A percentile compares a stretch with the other conserved stretches of the same genome.
Evolutionary conservation across 2,797 vertebrate genomes (phyloP).

Genomic region (Arctocebus calabarensis): DNA sequence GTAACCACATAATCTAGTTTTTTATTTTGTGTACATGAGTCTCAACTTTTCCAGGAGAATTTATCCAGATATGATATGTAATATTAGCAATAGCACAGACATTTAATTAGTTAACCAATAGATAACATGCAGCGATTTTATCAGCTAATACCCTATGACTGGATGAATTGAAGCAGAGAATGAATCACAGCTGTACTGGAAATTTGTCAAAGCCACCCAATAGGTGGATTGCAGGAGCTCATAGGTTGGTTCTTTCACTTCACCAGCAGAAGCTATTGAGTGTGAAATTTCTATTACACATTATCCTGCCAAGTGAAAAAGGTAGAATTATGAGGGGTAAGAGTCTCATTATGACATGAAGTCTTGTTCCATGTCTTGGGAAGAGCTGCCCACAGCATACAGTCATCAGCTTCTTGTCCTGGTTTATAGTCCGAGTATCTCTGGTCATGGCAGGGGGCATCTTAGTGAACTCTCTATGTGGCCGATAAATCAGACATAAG

Average conservation of each 20-base stretch:
- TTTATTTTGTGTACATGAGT: background rate
- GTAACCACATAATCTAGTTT: background rate
- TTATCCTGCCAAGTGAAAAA: background rate
- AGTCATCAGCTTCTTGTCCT: background rate
- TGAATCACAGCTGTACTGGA: background rate
- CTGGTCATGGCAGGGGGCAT: background rate
- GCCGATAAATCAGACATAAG: background rate
- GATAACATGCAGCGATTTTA: background rate
- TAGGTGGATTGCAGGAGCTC: background rate
- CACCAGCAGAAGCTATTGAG: background rate
- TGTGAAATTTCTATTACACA: background rate
- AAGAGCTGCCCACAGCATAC: background rate
- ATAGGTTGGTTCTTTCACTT: background rate
- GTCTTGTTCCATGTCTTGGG: background rate
- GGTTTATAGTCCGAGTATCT: background rate
- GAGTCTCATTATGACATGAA: background rate
- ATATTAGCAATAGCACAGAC: background rate
- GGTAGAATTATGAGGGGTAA: background rate
- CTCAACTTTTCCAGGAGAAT: background rate
- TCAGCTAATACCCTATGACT: background rate
- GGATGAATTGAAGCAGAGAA: background rate
- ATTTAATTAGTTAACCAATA: background rate
- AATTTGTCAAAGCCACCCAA: background rate
- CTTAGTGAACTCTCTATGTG: background rate
- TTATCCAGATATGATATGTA: background rate